These are phyloP conservation scores for Heliconius sara DNA, from an alignment of 2,888 invertebrate genomes.

Conservation along the genomic window DNA sequence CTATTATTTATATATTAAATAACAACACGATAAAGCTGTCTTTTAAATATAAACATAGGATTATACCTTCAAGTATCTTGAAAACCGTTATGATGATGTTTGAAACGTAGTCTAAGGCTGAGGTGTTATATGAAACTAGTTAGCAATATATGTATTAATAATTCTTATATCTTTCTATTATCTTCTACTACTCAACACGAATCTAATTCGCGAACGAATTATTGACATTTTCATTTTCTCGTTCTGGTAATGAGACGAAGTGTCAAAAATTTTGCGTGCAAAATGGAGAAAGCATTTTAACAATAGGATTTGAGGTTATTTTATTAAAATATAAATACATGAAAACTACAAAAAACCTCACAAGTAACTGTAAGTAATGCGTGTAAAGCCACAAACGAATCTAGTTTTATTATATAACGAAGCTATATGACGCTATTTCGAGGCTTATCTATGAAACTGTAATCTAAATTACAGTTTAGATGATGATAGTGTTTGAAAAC, in stretches of 20 bases:
- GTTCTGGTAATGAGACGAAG: no score
- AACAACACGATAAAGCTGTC: background rate
- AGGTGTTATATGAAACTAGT: background rate
- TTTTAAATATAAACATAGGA: background rate
- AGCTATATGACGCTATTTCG: background rate
- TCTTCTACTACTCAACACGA: no score
- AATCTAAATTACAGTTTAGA: conserved; percentile 18
- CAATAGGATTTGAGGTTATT: no score
- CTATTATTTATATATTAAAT: background rate
- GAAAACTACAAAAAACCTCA: no score
- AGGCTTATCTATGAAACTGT: background rate
- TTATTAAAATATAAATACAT: no score
- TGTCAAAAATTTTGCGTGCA: no score
- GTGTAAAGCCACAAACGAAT: background rate
- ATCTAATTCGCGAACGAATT: no score
- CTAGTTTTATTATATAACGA: background rate
- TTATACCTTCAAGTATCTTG: conserved; percentile 5
- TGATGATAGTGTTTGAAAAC: conserved; percentile 24
- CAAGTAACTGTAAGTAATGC: no score
- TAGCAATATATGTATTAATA: background rate
- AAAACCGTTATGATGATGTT: conserved; percentile 24
- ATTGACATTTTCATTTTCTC: no score
- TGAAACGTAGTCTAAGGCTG: conserved; percentile 8
- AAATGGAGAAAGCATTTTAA: no score
- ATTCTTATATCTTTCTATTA: no score